These are phyloP conservation scores for Liodrosophila aerea DNA, from an alignment of 2,888 invertebrate species.

Conservation along the genomic window DNA sequence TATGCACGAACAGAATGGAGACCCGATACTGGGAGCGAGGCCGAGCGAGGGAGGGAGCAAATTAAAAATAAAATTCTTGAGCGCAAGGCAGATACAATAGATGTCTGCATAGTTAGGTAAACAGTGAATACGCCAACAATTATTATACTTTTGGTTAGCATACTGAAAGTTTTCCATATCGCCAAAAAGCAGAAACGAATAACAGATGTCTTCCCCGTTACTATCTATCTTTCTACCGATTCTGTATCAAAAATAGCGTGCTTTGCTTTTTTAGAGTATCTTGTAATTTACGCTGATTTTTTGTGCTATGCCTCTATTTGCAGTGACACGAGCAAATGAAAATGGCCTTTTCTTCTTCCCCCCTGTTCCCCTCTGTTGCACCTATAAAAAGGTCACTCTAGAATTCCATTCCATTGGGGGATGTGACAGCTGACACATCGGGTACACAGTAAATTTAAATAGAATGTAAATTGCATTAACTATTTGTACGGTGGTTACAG, in stretches of 20 bases:
- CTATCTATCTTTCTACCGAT: too few species aligned
- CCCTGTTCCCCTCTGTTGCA: not conserved
- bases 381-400: slow-evolving; percentile 45
- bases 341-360: slow-evolving; percentile 33
- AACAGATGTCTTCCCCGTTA: too few species aligned
- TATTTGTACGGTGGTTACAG: slow-evolving; percentile 32
- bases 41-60: not conserved
- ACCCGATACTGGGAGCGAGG: not conserved
- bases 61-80: too few species aligned
- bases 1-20: slow-evolving; percentile 22
- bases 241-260: not conserved
- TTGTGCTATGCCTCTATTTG: slow-evolving; percentile 30
- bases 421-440: slow-evolving; percentile 26
- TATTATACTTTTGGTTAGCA: too few species aligned
- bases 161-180: too few species aligned
- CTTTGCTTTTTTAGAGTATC: too few species aligned
- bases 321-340: slow-evolving; percentile 51
- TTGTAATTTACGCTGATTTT: too few species aligned
- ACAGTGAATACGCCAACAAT: too few species aligned
- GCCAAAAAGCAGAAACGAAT: too few species aligned
- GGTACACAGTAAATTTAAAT: slow-evolving; percentile 38
- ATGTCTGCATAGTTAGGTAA: too few species aligned
- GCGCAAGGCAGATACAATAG: too few species aligned
- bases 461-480: slow-evolving; percentile 48
- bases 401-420: slow-evolving; percentile 5